Conservation (phyloP, 2,797 vertebrate species). For the Danio albolineatus region DNA sequence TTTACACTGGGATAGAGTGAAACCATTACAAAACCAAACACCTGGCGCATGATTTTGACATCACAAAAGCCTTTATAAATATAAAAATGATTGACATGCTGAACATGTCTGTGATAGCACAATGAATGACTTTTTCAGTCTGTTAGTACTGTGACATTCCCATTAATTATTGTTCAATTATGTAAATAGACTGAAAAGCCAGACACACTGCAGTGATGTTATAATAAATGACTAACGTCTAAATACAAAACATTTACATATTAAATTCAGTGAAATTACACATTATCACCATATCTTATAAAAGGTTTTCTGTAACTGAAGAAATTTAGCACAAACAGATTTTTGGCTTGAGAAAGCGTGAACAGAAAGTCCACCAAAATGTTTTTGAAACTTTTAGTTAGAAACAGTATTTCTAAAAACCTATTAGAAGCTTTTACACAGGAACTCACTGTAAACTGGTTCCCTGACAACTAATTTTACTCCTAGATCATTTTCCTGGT, state of each 20-base stretch:
- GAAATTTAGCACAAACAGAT: constrained; percentile 1
- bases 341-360: no score
- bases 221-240: neutral
- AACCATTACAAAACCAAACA: neutral
- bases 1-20: neutral
- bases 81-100: neutral
- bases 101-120: neutral
- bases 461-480: no score
- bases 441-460: no score
- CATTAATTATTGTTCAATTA: neutral
- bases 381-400: no score
- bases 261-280: neutral
- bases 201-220: neutral
- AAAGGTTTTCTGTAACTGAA: neutral
- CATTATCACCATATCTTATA: neutral
- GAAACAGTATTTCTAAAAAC: no score
- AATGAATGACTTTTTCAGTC: neutral
- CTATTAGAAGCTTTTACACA: no score
- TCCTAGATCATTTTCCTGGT: no score
- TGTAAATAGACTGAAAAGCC: neutral
- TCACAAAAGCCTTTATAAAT: no score
- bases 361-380: no score
- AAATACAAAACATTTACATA: neutral
- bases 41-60: neutral
- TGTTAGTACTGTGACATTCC: neutral